Evolutionary conservation across 2,797 vertebrate species (phyloP).

Genomic region (Ficedula albicollis): DNA sequence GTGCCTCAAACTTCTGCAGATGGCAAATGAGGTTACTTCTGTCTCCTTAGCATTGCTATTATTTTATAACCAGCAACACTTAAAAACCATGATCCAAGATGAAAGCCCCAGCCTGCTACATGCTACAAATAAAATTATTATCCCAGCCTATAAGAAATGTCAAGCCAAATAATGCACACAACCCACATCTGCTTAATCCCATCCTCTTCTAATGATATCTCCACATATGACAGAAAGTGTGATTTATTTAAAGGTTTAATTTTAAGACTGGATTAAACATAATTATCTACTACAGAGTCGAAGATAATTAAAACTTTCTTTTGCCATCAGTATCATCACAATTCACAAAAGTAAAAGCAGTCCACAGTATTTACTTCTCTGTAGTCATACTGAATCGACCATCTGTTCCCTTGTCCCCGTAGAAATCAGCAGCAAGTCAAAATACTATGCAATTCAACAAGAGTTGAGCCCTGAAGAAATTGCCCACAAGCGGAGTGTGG

Average conservation of each 20-base stretch:
- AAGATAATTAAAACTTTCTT: background rate
- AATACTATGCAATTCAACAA: conserved; percentile 85
- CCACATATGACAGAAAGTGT: background rate
- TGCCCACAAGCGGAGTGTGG: conserved; percentile 70
- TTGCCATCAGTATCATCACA: background rate
- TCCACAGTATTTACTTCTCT: background rate
- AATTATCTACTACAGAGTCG: background rate
- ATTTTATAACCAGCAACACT: background rate
- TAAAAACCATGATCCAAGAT: background rate
- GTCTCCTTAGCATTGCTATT: background rate
- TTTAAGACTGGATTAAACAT: background rate
- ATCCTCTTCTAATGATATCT: background rate
- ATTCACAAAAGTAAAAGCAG: conserved; percentile 6
- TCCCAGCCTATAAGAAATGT: background rate
- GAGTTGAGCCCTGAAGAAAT: conserved; percentile 83
- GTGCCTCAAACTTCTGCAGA: background rate
- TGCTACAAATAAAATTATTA: background rate
- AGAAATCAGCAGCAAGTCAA: conserved; percentile 91
- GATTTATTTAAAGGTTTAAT: background rate
- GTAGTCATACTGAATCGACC: background rate
- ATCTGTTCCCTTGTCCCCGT: conserved; percentile 23
- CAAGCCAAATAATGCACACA: background rate
- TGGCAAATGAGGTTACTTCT: background rate
- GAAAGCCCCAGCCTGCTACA: background rate
- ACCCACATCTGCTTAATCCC: background rate